Evolutionary conservation across 1,140 invertebrate genomes (phyloP).

Genomic region (Xylocopa sonorina): DNA sequence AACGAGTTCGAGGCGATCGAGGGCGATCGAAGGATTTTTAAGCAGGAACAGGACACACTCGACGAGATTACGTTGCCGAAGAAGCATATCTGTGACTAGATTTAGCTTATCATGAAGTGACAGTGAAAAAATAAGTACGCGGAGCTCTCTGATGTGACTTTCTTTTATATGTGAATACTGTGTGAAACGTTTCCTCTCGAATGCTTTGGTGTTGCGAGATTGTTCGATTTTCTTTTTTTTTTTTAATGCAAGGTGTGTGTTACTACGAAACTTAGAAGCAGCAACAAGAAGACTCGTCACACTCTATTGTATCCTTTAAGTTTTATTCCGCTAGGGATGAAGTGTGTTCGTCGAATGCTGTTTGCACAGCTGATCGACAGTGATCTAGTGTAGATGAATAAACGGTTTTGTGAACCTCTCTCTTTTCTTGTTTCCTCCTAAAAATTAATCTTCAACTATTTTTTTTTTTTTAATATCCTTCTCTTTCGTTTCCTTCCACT

Average conservation of each 20-base stretch:
- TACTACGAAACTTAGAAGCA: not conserved
- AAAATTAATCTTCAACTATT: not conserved
- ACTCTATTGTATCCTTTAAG: not conserved
- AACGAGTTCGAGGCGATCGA: slow-evolving; percentile 28
- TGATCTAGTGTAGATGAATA: not conserved
- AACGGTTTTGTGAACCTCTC: not conserved
- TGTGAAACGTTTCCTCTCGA: slow-evolving; percentile 27
- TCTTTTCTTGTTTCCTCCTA: not conserved
- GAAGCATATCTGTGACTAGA: slow-evolving; percentile 20
- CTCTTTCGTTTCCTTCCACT: not conserved
- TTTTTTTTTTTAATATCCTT: not conserved
- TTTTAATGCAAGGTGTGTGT: slow-evolving; percentile 15
- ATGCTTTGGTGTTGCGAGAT: not conserved
- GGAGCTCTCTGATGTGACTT: slow-evolving; percentile 26
- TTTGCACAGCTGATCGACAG: not conserved
- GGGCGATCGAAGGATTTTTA: slow-evolving; percentile 26
- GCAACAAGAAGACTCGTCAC: not conserved
- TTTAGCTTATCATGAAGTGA: not conserved
- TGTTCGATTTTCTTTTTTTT: too few relatives aligned
- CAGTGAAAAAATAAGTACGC: slow-evolving; percentile 50
- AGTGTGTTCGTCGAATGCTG: not conserved
- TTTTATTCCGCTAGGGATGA: not conserved
- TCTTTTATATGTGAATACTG: slow-evolving; percentile 22
- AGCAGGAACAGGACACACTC: slow-evolving; percentile 47
- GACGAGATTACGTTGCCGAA: slow-evolving; percentile 34